phyloP scores from a whole-genome alignment of 2,888 invertebrate genomes.

The Cotesia congregata region DNA sequence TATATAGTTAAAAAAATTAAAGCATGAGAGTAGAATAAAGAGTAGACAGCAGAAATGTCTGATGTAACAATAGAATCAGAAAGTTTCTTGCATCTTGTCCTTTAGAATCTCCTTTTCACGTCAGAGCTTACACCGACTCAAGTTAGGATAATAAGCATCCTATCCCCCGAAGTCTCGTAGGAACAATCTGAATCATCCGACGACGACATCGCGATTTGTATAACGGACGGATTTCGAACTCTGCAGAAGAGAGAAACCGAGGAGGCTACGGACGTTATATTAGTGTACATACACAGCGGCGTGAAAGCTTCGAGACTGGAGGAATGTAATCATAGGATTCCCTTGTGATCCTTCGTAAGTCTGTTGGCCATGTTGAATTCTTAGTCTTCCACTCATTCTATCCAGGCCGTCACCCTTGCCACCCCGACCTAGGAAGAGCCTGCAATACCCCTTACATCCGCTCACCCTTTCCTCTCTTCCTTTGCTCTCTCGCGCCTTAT shows the following conservation, averaged over 20 bases:
- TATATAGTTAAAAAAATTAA: neutral
- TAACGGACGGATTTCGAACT: conserved; percentile 33
- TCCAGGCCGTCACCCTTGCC: neutral
- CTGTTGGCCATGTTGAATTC: conserved; percentile 68
- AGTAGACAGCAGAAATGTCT: neutral
- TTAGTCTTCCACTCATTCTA: conserved; percentile 55
- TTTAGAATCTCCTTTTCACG: neutral
- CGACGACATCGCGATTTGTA: conserved; percentile 27
- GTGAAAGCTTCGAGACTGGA: conserved; percentile 51
- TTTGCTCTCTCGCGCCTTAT: conserved; percentile 55
- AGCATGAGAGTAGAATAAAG: neutral
- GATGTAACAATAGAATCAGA: neutral
- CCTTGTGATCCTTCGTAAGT: conserved; percentile 66
- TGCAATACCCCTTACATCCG: conserved; percentile 15
- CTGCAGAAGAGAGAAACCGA: neutral
- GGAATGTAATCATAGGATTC: conserved; percentile 70
- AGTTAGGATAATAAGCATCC: conserved; percentile 22
- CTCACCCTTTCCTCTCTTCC: conserved; percentile 13
- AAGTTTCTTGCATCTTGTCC: neutral
- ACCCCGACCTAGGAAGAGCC: neutral
- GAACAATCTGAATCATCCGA: conserved; percentile 44
- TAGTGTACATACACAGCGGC: conserved; percentile 25
- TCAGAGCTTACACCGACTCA: neutral
- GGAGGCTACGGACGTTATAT: conserved; percentile 43
- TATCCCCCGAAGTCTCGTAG: conserved; percentile 6